Base-by-base conservation (phyloP, 1,140 invertebrate species). In the Arion vulgaris region DNA sequence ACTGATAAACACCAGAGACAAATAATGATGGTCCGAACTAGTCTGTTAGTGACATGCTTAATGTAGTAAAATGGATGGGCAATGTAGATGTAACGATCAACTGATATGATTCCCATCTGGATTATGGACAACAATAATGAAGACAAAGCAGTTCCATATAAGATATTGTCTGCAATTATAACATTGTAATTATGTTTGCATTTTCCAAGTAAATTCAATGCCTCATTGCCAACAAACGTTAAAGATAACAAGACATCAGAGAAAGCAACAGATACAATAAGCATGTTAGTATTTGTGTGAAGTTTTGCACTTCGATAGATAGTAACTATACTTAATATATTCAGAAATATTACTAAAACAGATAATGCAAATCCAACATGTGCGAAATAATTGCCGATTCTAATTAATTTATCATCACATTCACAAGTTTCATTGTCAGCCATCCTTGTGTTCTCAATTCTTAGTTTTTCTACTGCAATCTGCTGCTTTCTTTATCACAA, bases 61-160 rank as follows among this genome's bases (percentile, higher is more conserved):
- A 66, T 66, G 62, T 66, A 66, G 28, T 66, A 66, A 66, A 66
- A 66, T 66, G 62, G 62, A 28, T 66, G n/a, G 7, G 28, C n/a
- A 7, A 66, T 66, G 62, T 66, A 17, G 19, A 66, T 66, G 28
- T 66, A 66, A 32, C 62, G 62, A 17, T 66, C 62, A 34, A 66
- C 19, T 15, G 62, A n/a, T 1, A 66, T 32, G 17, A 66, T 23
- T 15, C 9, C 4, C 26, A 57, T 23, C 9, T 57, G 53, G 17
- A 19, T 2, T 15, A 1, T 2, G 5, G 53, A 57, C 19, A 23
- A 57, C 5, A 57, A 19, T 23, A 57, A 9, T 2, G 53, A n/a
- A 23, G 53, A 57, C 9, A 23, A 57, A 15, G 53, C 9, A 4
- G 23, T 19, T 57, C 53, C 53, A 19, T 15, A 23, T 23, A 57